Conservation (phyloP, 2,113 vertebrate species). For the Zootoca vivipara region DNA sequence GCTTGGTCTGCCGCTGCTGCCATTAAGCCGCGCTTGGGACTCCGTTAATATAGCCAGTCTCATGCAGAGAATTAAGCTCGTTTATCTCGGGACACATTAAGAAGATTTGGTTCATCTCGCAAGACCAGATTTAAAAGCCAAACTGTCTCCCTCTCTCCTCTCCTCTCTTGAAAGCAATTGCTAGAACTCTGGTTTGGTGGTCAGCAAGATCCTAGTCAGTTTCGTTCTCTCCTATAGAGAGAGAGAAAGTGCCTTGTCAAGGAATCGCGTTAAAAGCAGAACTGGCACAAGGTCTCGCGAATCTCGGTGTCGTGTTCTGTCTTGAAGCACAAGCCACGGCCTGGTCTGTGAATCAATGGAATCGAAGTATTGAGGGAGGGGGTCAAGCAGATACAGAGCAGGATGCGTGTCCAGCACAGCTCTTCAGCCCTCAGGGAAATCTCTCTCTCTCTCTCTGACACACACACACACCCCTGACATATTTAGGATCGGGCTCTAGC, state of each 20-base stretch:
- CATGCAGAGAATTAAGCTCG: conserved; percentile 12
- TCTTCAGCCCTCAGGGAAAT: background rate
- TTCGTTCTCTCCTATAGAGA: background rate
- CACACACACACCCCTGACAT: background rate
- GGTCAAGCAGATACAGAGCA: background rate
- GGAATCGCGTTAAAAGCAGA: background rate
- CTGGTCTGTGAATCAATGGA: too few species aligned
- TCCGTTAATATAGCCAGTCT: background rate
- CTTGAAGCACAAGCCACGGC: background rate
- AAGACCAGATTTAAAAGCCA: conserved; percentile 18
- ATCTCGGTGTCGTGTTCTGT: background rate
- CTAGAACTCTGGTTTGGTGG: background rate
- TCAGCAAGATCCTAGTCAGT: background rate
- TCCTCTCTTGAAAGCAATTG: background rate
- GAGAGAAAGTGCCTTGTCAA: background rate
- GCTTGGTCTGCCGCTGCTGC: background rate
- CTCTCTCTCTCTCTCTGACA: background rate
- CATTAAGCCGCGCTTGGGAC: background rate
- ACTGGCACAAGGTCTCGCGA: background rate
- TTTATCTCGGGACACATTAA: conserved; percentile 14
- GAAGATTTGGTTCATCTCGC: conserved; percentile 19
- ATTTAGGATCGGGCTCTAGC: background rate
- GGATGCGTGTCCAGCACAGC: background rate
- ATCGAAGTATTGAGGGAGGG: background rate
- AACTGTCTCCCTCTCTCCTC: background rate